Evolutionary conservation across 1,140 invertebrate genomes (phyloP).

Genomic region (Drosophila watanabei): DNA sequence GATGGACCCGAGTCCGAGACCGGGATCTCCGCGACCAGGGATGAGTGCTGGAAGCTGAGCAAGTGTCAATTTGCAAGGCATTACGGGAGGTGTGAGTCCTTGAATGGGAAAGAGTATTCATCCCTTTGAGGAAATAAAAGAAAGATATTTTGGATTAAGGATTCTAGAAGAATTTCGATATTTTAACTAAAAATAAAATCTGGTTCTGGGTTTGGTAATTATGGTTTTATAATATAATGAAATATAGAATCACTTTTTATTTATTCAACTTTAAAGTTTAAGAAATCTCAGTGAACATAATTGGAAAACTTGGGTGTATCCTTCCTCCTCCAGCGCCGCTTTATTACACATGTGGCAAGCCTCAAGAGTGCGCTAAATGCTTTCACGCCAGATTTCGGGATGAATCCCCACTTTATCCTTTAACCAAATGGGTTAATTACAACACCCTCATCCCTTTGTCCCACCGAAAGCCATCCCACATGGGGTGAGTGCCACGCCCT

Average conservation of each 20-base stretch:
- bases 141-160: not conserved
- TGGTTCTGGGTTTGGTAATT: not conserved
- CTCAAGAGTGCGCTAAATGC: slow-evolving; percentile 53
- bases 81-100: slow-evolving; percentile 46
- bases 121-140: not conserved
- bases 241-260: not conserved
- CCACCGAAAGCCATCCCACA: slow-evolving; percentile 37
- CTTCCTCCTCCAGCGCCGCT: not conserved
- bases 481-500: slow-evolving; percentile 37
- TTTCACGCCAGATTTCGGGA: slow-evolving; percentile 56
- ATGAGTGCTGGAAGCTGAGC: slow-evolving; percentile 11
- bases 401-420: not conserved
- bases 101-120: not conserved
- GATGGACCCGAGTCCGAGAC: slow-evolving; percentile 53
- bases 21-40: slow-evolving; percentile 6
- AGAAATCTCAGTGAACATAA: not conserved
- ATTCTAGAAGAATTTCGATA: not conserved
- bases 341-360: slow-evolving; percentile 33
- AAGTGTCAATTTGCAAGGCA: slow-evolving; percentile 82
- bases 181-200: not conserved
- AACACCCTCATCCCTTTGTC: slow-evolving; percentile 8
- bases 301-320: not conserved
- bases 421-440: slow-evolving; percentile 61
- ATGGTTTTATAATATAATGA: too few relatives aligned
- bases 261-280: not conserved